These are phyloP conservation scores for Siniperca obscura DNA, from an alignment of 2,797 vertebrate genomes.

Conservation along the genomic window DNA sequence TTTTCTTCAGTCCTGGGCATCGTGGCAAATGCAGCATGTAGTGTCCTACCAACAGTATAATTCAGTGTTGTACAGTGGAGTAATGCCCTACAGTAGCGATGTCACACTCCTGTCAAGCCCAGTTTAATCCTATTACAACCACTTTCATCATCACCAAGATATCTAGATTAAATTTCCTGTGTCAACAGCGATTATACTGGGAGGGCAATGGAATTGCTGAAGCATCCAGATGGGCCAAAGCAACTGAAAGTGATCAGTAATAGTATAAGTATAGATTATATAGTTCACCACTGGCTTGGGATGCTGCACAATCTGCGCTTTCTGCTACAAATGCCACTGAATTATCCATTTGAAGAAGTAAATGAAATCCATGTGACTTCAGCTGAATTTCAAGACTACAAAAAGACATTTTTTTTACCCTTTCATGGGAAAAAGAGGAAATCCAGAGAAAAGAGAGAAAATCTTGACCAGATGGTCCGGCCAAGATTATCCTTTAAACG, in stretches of 20 bases:
- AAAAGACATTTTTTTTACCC: constrained; percentile 27
- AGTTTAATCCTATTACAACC: constrained; percentile 82
- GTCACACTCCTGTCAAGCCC: constrained; percentile 70
- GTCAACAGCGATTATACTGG: constrained; percentile 73
- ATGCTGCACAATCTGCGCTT: constrained; percentile 27
- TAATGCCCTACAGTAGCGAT: constrained; percentile 62
- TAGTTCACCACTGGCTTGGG: constrained; percentile 36
- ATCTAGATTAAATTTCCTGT: constrained; percentile 79
- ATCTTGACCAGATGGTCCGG: constrained; percentile 78
- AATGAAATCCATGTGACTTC: constrained; percentile 41
- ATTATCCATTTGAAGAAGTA: constrained; percentile 29
- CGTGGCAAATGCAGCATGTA: background rate
- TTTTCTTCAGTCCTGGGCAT: background rate
- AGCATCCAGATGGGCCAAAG: constrained; percentile 67
- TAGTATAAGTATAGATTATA: constrained; percentile 68
- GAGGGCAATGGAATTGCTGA: constrained; percentile 62
- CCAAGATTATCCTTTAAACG: constrained; percentile 76
- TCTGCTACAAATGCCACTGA: constrained; percentile 34
- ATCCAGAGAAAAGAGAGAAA: constrained; percentile 56
- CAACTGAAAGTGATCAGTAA: constrained; percentile 78
- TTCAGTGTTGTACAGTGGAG: constrained; percentile 46
- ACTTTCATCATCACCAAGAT: constrained; percentile 84
- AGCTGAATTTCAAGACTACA: constrained; percentile 28
- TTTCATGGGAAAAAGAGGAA: constrained; percentile 44
- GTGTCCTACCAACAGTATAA: constrained; percentile 24